Conservation (phyloP, 1,140 invertebrate species). For the Bombus fervidus region DNA sequence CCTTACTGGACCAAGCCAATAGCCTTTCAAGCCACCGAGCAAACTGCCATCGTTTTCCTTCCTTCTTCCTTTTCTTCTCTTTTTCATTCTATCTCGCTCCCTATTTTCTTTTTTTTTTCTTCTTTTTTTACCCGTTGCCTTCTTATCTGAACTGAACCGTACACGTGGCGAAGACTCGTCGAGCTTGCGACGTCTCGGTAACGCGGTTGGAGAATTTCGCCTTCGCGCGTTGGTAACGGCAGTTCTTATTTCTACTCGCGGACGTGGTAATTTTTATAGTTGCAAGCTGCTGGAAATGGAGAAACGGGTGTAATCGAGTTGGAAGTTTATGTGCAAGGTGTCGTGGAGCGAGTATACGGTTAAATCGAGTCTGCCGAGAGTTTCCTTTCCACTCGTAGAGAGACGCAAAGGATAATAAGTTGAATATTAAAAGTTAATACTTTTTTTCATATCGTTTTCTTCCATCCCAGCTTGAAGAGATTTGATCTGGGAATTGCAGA, state of each 20-base stretch:
- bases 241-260: too few relatives aligned
- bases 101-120: too few relatives aligned
- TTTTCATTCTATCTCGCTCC: too few relatives aligned
- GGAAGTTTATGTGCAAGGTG: background rate
- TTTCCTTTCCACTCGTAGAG: background rate
- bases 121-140: background rate
- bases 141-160: background rate
- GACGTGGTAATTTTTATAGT: too few relatives aligned
- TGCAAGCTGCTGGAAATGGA: background rate
- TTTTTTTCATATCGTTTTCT: background rate
- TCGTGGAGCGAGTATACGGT: background rate
- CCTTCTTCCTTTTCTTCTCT: too few relatives aligned
- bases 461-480: background rate
- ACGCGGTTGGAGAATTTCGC: background rate
- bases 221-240: background rate
- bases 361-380: background rate
- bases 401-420: background rate
- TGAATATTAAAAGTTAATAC: background rate
- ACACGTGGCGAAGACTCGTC: background rate
- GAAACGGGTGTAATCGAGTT: background rate
- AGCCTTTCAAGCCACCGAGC: slow-evolving; percentile 32
- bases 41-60: slow-evolving; percentile 2
- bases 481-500: background rate
- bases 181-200: background rate
- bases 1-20: slow-evolving; percentile 10